These are phyloP conservation scores for Hyposmocoma kahamanoa DNA, from an alignment of 1,140 invertebrate species.

Conservation along the genomic window DNA sequence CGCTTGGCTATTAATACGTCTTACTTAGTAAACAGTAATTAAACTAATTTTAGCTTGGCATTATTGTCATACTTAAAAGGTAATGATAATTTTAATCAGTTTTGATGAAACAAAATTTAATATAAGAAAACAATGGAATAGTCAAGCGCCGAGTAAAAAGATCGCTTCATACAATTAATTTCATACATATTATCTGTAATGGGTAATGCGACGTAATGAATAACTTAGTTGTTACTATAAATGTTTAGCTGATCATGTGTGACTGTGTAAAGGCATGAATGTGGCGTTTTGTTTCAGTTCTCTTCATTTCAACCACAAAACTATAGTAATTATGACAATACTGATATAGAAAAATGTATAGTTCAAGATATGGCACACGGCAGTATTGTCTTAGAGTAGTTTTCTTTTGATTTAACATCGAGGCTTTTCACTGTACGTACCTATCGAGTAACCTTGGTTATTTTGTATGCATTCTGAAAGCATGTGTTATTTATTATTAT, in stretches of 20 bases:
- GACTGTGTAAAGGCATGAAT: slow-evolving; percentile 65
- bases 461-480: slow-evolving; percentile 44
- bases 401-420: slow-evolving; percentile 50
- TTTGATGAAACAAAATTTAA: background rate
- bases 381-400: slow-evolving; percentile 26
- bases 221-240: slow-evolving; percentile 71
- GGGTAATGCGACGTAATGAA: slow-evolving; percentile 57
- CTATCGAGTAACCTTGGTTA: slow-evolving; percentile 34
- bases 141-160: slow-evolving; percentile 50
- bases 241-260: slow-evolving; percentile 68
- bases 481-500: slow-evolving; percentile 66
- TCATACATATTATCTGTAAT: slow-evolving; percentile 58
- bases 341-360: slow-evolving; percentile 11
- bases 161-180: slow-evolving; percentile 49
- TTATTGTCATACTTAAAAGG: background rate
- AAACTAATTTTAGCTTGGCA: background rate
- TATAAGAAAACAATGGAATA: slow-evolving; percentile 19
- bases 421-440: slow-evolving; percentile 54
- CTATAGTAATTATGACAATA: slow-evolving; percentile 24
- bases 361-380: slow-evolving; percentile 22
- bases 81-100: background rate
- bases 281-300: slow-evolving; percentile 40
- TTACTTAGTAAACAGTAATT: background rate
- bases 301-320: slow-evolving; percentile 22
- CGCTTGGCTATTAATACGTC: slow-evolving; percentile 42